These are phyloP conservation scores for Pachydiplax longipennis DNA, from an alignment of 2,888 invertebrate genomes.

Conservation along the genomic window DNA sequence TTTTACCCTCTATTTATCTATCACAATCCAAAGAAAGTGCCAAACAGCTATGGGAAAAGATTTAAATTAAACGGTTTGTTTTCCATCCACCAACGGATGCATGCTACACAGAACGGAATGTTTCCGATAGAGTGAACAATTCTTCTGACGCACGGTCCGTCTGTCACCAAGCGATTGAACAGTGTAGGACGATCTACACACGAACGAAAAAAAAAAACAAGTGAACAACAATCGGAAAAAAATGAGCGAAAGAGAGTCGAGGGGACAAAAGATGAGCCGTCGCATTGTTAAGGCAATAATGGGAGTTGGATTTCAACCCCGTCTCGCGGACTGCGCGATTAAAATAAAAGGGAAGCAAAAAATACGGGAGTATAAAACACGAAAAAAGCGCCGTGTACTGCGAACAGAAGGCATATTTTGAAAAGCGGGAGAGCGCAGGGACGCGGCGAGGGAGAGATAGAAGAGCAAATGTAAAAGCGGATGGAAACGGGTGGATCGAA, in stretches of 20 bases:
- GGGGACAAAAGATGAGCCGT: background rate
- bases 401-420: background rate
- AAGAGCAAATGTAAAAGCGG: background rate
- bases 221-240: conserved; percentile 8
- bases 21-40: background rate
- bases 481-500: background rate
- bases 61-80: background rate
- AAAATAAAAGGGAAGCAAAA: background rate
- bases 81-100: background rate
- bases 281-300: conserved; percentile 19
- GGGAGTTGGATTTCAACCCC: conserved; percentile 31
- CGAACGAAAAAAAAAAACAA: conserved; percentile 3
- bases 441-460: background rate
- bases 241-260: background rate
- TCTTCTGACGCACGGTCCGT: background rate
- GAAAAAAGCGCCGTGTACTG: background rate
- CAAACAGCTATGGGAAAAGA: background rate
- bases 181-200: background rate
- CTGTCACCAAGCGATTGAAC: background rate
- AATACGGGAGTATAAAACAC: background rate
- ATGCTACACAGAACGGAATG: background rate
- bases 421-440: background rate
- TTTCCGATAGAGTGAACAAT: conserved; percentile 11
- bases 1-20: background rate
- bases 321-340: conserved; percentile 19